These are phyloP conservation scores for Hyla sarda DNA, from an alignment of 2,113 vertebrate genomes.

Conservation along the genomic window DNA sequence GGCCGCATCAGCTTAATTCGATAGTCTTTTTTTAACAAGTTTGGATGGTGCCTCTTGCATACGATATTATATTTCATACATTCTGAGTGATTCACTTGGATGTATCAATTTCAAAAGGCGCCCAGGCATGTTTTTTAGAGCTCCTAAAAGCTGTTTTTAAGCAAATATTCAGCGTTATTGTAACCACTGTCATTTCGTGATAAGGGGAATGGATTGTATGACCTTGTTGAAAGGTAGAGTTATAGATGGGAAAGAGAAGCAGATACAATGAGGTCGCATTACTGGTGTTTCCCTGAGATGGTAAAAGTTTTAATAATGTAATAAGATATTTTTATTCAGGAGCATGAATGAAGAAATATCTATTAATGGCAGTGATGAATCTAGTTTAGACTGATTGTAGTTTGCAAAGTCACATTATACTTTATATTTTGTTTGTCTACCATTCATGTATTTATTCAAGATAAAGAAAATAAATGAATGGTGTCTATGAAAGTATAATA, in stretches of 20 bases:
- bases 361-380: background rate
- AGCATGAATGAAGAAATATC: background rate
- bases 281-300: slow-evolving; percentile 4
- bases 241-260: background rate
- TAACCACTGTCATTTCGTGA: slow-evolving; percentile 17
- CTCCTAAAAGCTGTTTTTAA: slow-evolving; percentile 48
- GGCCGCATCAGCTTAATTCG: slow-evolving; percentile 57
- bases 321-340: background rate
- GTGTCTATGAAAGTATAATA: too few relatives aligned
- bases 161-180: slow-evolving; percentile 45
- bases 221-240: slow-evolving; percentile 36
- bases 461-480: too few relatives aligned
- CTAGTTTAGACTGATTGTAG: background rate
- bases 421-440: too few relatives aligned
- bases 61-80: slow-evolving; percentile 43
- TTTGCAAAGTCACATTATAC: background rate
- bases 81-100: slow-evolving; percentile 44
- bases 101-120: slow-evolving; percentile 57
- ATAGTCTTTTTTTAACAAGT: slow-evolving; percentile 45
- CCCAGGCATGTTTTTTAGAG: slow-evolving; percentile 47
- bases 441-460: too few relatives aligned
- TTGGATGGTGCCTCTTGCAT: slow-evolving; percentile 40
- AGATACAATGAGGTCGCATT: background rate
- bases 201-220: slow-evolving; percentile 16
- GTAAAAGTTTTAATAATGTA: background rate